Evolutionary conservation across 2,888 invertebrate species (phyloP), one percentile per base, ranked within the genome.

Genomic region (Cybosia mesomella): DNA sequence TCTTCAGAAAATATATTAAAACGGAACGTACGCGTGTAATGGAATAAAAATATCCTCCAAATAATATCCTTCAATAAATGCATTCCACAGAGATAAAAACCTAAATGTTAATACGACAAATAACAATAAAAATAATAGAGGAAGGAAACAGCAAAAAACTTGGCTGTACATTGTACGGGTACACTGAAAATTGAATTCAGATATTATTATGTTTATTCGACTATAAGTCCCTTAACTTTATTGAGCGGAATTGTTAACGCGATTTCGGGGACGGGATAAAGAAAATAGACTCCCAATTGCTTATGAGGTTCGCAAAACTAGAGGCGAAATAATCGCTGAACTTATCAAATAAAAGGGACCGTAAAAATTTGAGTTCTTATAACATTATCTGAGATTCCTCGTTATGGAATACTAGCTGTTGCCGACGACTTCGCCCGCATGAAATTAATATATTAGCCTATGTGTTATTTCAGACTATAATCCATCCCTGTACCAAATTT

Each of bases 131-230:
- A 60, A 66, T 60, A 72, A 68, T 66, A 66, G 53, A 81, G 70
- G 64, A 70, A 72, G 49, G 68, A 28, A 28, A 59, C 66, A 66
- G n/a, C 59, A 70, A 55, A 69, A 83, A 82, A 73, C 49, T 82
- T 82, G 28, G n/a, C 79, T 76, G 79, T 81, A 81, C 82, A 76
- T 62, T 67, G 68, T 72, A 69, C 76, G 80, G 74, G 70, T 78
- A 75, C n/a, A n/a, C 82, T 71, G 76, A 76, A 84, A 87, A 87
- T 87, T 85, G 86, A 87, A 87, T 87, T 83, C 78, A 81, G 85
- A 84, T 85, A 87, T 87, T 84, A 85, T 87, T 85, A 83, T 85
- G 82, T 87, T 85, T 82, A 80, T 83, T 85, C 79, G 82, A 78
- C 83, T 81, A 84, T 84, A 68, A 81, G 78, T 81, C 78, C 70